Conservation (phyloP, 2,797 vertebrate genomes). For the Orestias chungarensis region DNA sequence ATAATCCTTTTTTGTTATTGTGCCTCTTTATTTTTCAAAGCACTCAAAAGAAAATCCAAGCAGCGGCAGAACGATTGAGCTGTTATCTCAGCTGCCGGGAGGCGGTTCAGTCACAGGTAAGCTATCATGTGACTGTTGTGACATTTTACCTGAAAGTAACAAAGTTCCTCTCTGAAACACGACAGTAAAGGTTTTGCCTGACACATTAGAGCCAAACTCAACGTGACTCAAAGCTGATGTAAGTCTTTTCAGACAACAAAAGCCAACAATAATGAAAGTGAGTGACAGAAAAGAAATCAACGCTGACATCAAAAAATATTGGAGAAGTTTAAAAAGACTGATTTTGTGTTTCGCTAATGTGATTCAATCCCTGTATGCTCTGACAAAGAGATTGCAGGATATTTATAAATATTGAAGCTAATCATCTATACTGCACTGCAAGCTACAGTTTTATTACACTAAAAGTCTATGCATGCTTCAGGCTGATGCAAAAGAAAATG, state of each 20-base stretch:
- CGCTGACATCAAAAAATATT: slow-evolving; percentile 43
- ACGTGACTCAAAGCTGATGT: not conserved
- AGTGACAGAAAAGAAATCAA: not conserved
- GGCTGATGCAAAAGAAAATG: not conserved
- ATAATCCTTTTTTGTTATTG: not conserved
- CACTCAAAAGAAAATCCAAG: slow-evolving; percentile 1
- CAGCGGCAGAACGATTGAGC: slow-evolving; percentile 10
- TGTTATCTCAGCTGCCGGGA: not conserved
- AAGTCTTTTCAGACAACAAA: slow-evolving; percentile 9
- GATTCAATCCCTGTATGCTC: not conserved
- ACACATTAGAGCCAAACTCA: not conserved
- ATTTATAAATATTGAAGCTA: not conserved
- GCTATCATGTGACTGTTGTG: slow-evolving; percentile 48
- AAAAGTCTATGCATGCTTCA: not conserved
- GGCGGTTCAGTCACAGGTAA: not conserved
- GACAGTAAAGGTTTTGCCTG: slow-evolving; percentile 27
- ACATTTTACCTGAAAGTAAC: slow-evolving; percentile 51
- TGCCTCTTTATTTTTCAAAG: not conserved
- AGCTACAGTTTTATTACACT: not conserved
- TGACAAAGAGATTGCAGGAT: not conserved
- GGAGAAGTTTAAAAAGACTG: slow-evolving; percentile 57
- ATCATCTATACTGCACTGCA: not conserved
- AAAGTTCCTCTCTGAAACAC: slow-evolving; percentile 13
- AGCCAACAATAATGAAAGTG: slow-evolving; percentile 10
- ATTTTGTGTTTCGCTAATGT: slow-evolving; percentile 22